Base-by-base conservation (phyloP, 2,113 vertebrate species). In the Suncus etruscus region DNA sequence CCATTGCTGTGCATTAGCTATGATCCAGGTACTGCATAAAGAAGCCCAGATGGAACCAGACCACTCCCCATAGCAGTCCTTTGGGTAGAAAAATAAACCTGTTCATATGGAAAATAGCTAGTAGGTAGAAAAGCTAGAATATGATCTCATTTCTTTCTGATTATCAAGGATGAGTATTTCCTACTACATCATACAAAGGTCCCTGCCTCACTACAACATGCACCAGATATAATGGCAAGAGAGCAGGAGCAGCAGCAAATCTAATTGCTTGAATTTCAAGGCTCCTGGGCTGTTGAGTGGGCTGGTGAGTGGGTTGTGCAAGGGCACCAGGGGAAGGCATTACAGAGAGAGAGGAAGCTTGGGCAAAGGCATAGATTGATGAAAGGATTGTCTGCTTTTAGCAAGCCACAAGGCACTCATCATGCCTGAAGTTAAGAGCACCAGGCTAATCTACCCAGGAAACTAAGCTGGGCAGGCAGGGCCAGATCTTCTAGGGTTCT, bases 321-420 rank as follows among this genome's bases (percentile, higher is more conserved):
- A 81, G 54, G 63, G 32, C 32, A 50, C 66, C 29, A 45, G 47
- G 22, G 47, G 24, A 87, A 22, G 20, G 45, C 39, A 2, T 66
- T 31, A 83, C 10, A 79, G 45, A 66, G 70, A 54, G 31, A 91
- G 4, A 1, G 20, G 85, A 75, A 86, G 14, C 22, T 5, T 82
- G 54, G 51, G 15, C 45, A 83, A 66, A 78, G 24, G 24, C 61
- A 83, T 45, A 75, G 27, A 32, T 29, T 18, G 50, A 73, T 90
- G 24, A 90, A 95, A 88, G 68, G 20, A 63, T 29, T 47, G 22
- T 61, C 39, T 79, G 31, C 65, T 89, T 83, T 83, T 10, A 11
- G 61, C 25, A 86, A 90, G 87, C 72, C 69, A 6, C 58, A 88
- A 93, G 73, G 29, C 72, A 61, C 73, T 88, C 31, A 31, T 92